Conservation (phyloP, 2,113 vertebrate genomes). For the Ageneiosus marmoratus region DNA sequence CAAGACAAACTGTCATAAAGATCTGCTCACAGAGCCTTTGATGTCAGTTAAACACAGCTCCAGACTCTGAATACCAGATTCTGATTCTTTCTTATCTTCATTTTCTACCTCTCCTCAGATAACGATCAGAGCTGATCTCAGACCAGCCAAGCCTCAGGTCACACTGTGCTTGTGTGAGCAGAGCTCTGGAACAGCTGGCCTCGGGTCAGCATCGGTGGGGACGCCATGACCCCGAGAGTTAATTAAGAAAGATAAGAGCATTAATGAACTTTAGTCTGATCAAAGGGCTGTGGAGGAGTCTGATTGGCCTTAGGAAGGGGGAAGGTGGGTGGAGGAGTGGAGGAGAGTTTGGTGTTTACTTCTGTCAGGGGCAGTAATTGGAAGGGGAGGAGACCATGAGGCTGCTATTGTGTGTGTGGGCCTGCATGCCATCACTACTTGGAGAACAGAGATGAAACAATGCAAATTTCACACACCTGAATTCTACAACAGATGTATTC, state of each 20-base stretch:
- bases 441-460: not conserved
- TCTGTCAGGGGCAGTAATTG: constrained; percentile 50
- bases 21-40: constrained; percentile 17
- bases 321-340: constrained; percentile 1
- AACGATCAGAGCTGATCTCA: not conserved
- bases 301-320: constrained; percentile 32
- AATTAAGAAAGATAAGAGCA: constrained; percentile 62
- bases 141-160: constrained; percentile 8
- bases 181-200: constrained; percentile 47
- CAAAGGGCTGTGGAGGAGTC: constrained; percentile 47
- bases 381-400: constrained; percentile 47
- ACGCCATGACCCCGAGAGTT: constrained; percentile 52
- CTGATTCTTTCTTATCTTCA: constrained; percentile 8
- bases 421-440: constrained; percentile 41
- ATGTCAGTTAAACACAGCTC: not conserved
- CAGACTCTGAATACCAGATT: constrained; percentile 11
- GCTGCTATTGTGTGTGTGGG: constrained; percentile 40
- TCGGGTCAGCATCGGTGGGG: constrained; percentile 45
- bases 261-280: constrained; percentile 56
- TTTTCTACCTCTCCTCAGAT: constrained; percentile 6
- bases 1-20: constrained; percentile 27
- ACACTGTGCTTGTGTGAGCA: constrained; percentile 29
- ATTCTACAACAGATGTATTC: not conserved
- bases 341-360: constrained; percentile 48
- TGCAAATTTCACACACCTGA: not conserved